Conservation (phyloP, 2,797 vertebrate genomes). For the Coilia nasus region DNA sequence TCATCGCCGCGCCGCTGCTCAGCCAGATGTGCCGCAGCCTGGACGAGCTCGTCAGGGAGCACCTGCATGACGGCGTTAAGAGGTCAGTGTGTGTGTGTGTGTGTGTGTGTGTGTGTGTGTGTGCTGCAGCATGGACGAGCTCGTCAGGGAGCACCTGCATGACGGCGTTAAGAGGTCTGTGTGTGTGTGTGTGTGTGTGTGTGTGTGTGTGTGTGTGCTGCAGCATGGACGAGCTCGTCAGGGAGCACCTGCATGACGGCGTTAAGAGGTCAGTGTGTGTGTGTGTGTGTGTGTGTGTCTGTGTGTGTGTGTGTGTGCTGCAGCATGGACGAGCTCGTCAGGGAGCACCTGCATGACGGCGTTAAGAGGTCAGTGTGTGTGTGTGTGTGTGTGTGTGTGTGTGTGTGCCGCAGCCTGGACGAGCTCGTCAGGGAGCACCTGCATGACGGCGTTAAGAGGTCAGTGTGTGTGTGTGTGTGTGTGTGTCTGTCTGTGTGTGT, state of each 20-base stretch:
- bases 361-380: background rate
- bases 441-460: background rate
- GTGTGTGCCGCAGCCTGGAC: too few relatives aligned
- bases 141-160: too few relatives aligned
- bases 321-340: background rate
- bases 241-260: too few relatives aligned
- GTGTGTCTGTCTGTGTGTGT: constrained; percentile 26
- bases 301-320: too few relatives aligned
- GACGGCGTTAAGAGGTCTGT: too few relatives aligned
- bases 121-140: too few relatives aligned
- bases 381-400: too few relatives aligned
- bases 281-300: background rate
- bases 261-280: too few relatives aligned
- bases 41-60: constrained; percentile 86
- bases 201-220: too few relatives aligned
- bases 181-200: too few relatives aligned
- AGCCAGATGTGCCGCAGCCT: constrained; percentile 94
- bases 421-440: too few relatives aligned
- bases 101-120: background rate
- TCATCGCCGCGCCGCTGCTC: constrained; percentile 89
- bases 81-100: background rate
- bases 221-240: too few relatives aligned
- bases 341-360: background rate
- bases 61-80: background rate
- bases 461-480: background rate